Conservation (phyloP, 2,797 vertebrate genomes). For the Pangasius mekongensis region DNA sequence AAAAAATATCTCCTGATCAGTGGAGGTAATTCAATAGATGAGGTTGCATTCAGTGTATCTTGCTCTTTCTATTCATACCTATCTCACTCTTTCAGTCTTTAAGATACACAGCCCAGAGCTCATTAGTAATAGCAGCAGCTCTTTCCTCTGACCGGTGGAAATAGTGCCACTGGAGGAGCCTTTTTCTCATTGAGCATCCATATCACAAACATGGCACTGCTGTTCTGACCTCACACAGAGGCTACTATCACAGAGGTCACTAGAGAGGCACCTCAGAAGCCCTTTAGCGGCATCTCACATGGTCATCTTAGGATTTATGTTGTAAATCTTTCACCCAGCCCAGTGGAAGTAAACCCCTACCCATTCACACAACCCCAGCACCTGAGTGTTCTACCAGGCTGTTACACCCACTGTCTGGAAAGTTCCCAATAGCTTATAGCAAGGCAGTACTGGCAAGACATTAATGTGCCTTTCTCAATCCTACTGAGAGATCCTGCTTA, state of each 20-base stretch:
- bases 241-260: conserved; percentile 33
- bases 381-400: conserved; percentile 37
- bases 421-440: conserved; percentile 14
- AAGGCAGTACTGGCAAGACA: conserved; percentile 19
- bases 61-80: neutral
- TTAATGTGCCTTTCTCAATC: conserved; percentile 17
- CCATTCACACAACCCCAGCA: conserved; percentile 26
- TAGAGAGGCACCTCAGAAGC: conserved; percentile 17
- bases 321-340: conserved; percentile 41
- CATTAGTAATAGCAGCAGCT: neutral
- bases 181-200: neutral
- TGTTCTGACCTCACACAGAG: conserved; percentile 41
- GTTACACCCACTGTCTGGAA: conserved; percentile 45
- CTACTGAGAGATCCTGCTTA: conserved; percentile 46
- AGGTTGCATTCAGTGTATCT: neutral
- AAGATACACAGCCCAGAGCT: too few relatives aligned
- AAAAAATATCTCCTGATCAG: conserved; percentile 5
- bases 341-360: conserved; percentile 32
- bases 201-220: conserved; percentile 11
- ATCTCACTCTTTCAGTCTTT: neutral
- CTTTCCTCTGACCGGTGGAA: neutral
- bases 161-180: neutral
- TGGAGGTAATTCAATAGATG: conserved; percentile 25
- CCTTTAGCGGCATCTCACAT: conserved; percentile 23
- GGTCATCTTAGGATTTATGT: neutral